Evolutionary conservation across 2,888 invertebrate species (phyloP).

Genomic region (Criorhina ranunculi): DNA sequence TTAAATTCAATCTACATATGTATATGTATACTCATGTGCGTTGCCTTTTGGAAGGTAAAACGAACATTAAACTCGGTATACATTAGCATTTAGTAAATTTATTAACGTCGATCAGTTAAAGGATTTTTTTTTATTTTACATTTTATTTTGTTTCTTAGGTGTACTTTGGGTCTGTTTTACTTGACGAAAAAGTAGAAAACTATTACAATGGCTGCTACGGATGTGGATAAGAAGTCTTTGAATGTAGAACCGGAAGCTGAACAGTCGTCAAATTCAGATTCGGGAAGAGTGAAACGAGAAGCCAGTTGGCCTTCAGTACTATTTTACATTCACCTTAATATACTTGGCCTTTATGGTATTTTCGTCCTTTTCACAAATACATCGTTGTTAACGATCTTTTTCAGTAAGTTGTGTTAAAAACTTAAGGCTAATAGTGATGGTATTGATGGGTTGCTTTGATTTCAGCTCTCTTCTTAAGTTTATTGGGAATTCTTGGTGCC

Average conservation of each 20-base stretch:
- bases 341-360: slow-evolving; percentile 88
- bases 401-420: slow-evolving; percentile 85
- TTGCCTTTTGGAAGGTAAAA: too few species aligned
- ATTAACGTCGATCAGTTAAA: not conserved
- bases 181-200: slow-evolving; percentile 1
- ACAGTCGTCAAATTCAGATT: slow-evolving; percentile 22
- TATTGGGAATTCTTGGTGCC: slow-evolving; percentile 90
- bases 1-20: slow-evolving; percentile 13
- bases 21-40: not conserved
- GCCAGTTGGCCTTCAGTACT: slow-evolving; percentile 90
- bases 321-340: slow-evolving; percentile 90
- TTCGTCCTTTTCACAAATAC: slow-evolving; percentile 87
- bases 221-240: slow-evolving; percentile 26
- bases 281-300: slow-evolving; percentile 85
- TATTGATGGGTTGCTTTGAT: slow-evolving; percentile 78
- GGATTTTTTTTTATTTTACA: too few species aligned
- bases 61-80: slow-evolving; percentile 1
- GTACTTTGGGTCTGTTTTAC: not conserved
- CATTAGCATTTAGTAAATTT: not conserved
- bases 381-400: slow-evolving; percentile 87
- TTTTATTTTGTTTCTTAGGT: slow-evolving; percentile 13
- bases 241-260: slow-evolving; percentile 18
- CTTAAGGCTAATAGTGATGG: too few species aligned
- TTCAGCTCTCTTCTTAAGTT: slow-evolving; percentile 88
- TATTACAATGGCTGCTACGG: slow-evolving; percentile 46